phyloP scores from a whole-genome alignment of 2,797 vertebrate species.

The Tauraco hartlaubi region DNA sequence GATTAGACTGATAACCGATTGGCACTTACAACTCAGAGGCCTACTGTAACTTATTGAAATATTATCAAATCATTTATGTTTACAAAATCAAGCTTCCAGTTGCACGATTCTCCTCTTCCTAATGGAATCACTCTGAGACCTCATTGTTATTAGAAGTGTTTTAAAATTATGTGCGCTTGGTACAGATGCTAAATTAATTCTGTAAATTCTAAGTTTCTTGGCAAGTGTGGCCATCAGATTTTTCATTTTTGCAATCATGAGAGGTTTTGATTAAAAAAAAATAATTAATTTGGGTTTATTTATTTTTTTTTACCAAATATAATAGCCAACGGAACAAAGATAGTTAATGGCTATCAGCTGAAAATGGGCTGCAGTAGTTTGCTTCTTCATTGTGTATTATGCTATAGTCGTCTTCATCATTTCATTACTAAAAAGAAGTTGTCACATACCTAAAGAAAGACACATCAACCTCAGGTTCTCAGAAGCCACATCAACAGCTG shows the following conservation, averaged over 20 bases:
- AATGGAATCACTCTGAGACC: not conserved
- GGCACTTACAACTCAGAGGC: not conserved
- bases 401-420: not conserved
- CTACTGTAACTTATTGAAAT: not conserved
- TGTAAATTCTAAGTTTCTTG: not conserved
- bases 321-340: not conserved
- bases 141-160: not conserved
- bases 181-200: not conserved
- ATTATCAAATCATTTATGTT: not conserved
- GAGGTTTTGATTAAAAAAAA: not conserved
- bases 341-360: not conserved
- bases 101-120: not conserved
- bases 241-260: not conserved
- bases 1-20: not conserved
- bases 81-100: not conserved
- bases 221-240: not conserved
- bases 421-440: not conserved
- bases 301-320: not conserved
- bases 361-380: not conserved
- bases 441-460: not conserved
- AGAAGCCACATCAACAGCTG: not conserved
- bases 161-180: not conserved
- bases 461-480: not conserved
- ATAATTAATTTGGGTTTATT: too few relatives aligned
- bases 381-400: not conserved